phyloP scores from a whole-genome alignment of 35 echinoderm and acorn worm genomes.

The Holothuria glaberrima region DNA sequence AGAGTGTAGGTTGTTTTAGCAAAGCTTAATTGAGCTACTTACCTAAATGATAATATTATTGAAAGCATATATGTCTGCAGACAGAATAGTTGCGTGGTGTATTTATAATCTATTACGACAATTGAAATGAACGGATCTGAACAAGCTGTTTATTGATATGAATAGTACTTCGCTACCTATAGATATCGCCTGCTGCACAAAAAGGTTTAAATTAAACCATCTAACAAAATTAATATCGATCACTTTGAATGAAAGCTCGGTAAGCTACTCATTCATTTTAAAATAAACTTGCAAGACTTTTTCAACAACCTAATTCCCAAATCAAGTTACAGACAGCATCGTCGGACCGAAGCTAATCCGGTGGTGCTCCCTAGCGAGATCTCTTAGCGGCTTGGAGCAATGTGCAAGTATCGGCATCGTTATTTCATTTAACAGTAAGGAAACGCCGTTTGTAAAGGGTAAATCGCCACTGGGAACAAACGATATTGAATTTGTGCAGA shows the following conservation, averaged over 20 bases:
- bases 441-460: conserved; percentile 48
- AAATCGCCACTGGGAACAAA: conserved; percentile 26
- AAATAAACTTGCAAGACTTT: conserved; percentile 21
- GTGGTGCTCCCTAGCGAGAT: conserved; percentile 9
- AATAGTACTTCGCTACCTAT: too few relatives aligned
- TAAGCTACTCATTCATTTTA: neutral
- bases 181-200: too few relatives aligned
- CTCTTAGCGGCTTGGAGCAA: neutral
- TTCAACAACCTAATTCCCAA: conserved; percentile 1
- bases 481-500: conserved; percentile 42
- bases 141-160: too few relatives aligned
- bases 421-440: conserved; percentile 40
- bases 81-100: too few relatives aligned
- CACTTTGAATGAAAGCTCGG: neutral
- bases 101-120: too few relatives aligned
- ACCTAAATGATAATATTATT: too few relatives aligned
- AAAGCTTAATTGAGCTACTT: too few relatives aligned
- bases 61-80: too few relatives aligned
- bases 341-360: neutral
- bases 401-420: conserved; percentile 10
- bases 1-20: too few relatives aligned
- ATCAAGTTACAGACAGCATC: conserved; percentile 23
- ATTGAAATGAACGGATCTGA: too few relatives aligned
- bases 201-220: conserved; percentile 11
- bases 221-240: conserved; percentile 40